These are phyloP conservation scores for Apogon talboti DNA, from an alignment of 2,797 vertebrate genomes.

Conservation along the genomic window DNA sequence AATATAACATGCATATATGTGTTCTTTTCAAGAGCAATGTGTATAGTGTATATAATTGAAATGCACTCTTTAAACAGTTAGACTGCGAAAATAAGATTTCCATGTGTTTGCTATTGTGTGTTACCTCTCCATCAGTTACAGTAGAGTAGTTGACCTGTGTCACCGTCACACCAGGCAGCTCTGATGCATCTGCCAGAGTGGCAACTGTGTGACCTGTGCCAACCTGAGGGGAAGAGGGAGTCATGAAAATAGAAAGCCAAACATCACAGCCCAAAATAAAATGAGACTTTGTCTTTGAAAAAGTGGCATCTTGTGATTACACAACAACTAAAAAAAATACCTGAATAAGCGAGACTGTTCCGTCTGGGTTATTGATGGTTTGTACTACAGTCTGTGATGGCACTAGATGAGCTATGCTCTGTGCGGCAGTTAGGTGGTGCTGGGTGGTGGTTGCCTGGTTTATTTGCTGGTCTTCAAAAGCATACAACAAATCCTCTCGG, in stretches of 20 bases:
- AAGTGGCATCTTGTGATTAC: fast-evolving
- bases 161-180: slow-evolving; percentile 95
- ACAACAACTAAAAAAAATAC: slow-evolving; percentile 63
- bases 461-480: slow-evolving; percentile 95
- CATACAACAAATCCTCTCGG: slow-evolving; percentile 95
- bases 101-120: neutral
- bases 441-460: slow-evolving; percentile 79
- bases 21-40: neutral
- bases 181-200: slow-evolving; percentile 95
- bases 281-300: neutral
- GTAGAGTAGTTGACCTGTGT: slow-evolving; percentile 98
- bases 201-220: slow-evolving; percentile 97
- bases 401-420: slow-evolving; percentile 95
- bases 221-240: slow-evolving; percentile 80
- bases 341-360: slow-evolving; percentile 98
- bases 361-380: slow-evolving; percentile 97
- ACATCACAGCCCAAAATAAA: neutral
- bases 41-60: neutral
- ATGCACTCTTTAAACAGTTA: neutral
- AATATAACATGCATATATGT: too few relatives aligned
- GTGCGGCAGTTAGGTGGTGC: slow-evolving; percentile 85
- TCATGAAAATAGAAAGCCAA: neutral
- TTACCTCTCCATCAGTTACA: slow-evolving; percentile 94
- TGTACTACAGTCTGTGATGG: slow-evolving; percentile 98
- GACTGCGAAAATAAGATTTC: neutral